phyloP scores from a whole-genome alignment of 2,888 invertebrate species.

The Candidula unifasciata region DNA sequence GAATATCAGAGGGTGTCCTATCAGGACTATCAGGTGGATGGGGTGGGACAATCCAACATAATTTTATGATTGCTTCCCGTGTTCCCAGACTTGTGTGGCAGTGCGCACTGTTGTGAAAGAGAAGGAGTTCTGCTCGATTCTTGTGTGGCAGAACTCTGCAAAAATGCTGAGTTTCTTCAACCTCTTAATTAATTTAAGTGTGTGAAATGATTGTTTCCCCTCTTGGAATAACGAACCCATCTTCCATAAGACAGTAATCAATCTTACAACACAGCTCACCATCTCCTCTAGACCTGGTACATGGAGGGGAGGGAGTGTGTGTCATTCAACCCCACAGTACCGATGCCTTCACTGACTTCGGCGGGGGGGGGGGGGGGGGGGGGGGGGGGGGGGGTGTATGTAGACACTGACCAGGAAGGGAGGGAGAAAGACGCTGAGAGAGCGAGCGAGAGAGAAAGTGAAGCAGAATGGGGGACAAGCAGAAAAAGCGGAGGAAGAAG shows the following conservation, averaged over 20 bases:
- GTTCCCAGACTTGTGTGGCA: conserved; percentile 17
- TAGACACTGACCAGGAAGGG: too few species aligned
- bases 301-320: too few species aligned
- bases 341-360: too few species aligned
- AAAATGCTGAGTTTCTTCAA: conserved; percentile 7
- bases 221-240: conserved; percentile 15
- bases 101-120: background rate
- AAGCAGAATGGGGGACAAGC: too few species aligned
- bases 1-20: conserved; percentile 13
- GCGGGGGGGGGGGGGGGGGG: too few species aligned
- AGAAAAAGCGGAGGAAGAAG: too few species aligned
- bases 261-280: too few species aligned
- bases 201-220: background rate
- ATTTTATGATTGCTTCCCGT: conserved; percentile 10
- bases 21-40: background rate
- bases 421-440: too few species aligned
- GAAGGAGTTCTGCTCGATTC: conserved; percentile 18
- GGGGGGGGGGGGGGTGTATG: too few species aligned
- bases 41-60: background rate
- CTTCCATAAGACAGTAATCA: conserved; percentile 15
- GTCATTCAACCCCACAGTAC: too few species aligned
- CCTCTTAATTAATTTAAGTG: background rate
- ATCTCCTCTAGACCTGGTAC: too few species aligned
- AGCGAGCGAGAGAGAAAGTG: too few species aligned
- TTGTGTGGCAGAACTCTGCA: conserved; percentile 10